Percentiles rank a stretch among this genome's conserved stretches.
These are phyloP conservation scores for Lynx canadensis DNA, from an alignment of 2,113 vertebrate species.

Conservation along the genomic window DNA sequence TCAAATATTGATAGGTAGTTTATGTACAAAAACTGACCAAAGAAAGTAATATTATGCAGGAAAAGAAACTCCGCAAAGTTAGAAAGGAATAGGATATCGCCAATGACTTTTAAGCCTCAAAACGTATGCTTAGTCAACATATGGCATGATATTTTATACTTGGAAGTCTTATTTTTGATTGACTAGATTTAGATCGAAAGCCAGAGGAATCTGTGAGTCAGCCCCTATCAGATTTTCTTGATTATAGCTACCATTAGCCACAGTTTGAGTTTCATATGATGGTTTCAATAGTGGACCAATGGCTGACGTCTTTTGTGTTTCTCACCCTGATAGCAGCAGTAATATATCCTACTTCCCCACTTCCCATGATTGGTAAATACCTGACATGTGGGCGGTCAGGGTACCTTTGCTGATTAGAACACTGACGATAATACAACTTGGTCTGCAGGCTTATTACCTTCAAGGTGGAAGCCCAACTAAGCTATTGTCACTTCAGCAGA, in stretches of 20 bases:
- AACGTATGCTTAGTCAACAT: slow-evolving; percentile 79
- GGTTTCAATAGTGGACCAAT: not conserved
- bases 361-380: not conserved
- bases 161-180: slow-evolving; percentile 74
- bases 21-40: not conserved
- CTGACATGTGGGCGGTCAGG: not conserved
- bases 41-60: not conserved
- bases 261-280: slow-evolving; percentile 8
- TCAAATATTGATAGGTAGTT: not conserved
- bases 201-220: slow-evolving; percentile 75
- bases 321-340: not conserved
- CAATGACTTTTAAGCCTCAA: slow-evolving; percentile 61
- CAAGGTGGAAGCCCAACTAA: slow-evolving; percentile 5
- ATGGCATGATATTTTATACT: slow-evolving; percentile 67
- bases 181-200: slow-evolving; percentile 60
- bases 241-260: slow-evolving; percentile 56
- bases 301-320: not conserved
- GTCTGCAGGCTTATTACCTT: slow-evolving; percentile 13
- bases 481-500: not conserved
- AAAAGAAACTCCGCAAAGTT: slow-evolving; percentile 62
- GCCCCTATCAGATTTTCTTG: slow-evolving; percentile 18
- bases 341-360: not conserved
- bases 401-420: slow-evolving; percentile 13
- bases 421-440: not conserved
- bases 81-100: slow-evolving; percentile 64